Percentiles rank a stretch among this genome's conserved stretches.
Evolutionary conservation across 64 coral and sea anemone genomes (phyloP).

Genomic region (Montipora foliosa): DNA sequence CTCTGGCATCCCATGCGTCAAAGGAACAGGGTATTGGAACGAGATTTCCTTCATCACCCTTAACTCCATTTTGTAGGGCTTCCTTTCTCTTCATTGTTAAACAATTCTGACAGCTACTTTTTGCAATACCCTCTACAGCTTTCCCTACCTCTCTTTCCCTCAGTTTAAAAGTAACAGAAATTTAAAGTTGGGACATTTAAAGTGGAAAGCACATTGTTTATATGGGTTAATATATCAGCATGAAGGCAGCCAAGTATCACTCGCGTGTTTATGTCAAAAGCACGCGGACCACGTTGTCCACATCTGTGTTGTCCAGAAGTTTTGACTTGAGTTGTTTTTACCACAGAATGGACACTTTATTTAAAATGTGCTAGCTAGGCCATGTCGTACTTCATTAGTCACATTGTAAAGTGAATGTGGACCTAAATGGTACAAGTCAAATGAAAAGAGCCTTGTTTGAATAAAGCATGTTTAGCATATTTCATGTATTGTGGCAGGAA

Average conservation of each 20-base stretch:
- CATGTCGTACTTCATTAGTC: neutral
- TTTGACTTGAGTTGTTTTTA: constrained; percentile 1
- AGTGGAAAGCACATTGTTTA: constrained; percentile 57
- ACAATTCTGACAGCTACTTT: too few species aligned
- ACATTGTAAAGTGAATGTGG: neutral
- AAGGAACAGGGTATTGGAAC: too few species aligned
- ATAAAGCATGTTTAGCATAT: neutral
- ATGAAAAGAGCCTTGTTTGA: neutral
- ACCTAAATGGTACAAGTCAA: neutral
- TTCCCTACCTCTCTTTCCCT: constrained; percentile 49
- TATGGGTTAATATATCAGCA: constrained; percentile 56
- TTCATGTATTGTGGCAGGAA: neutral
- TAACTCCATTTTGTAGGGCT: too few species aligned
- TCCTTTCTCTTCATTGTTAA: too few species aligned
- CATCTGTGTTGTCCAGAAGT: constrained; percentile 54
- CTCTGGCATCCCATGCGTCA: too few species aligned
- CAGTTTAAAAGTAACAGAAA: constrained; percentile 24
- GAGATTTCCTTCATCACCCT: too few species aligned
- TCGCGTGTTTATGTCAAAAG: constrained; percentile 53
- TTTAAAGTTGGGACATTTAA: constrained; percentile 51
- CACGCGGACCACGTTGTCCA: neutral
- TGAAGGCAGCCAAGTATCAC: constrained; percentile 63
- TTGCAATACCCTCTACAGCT: too few species aligned
- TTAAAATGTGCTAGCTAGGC: constrained; percentile 13
- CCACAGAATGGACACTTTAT: constrained; percentile 39